Evolutionary conservation across 2,888 invertebrate species (phyloP).

Genomic region (Drosophila kokeensis): DNA sequence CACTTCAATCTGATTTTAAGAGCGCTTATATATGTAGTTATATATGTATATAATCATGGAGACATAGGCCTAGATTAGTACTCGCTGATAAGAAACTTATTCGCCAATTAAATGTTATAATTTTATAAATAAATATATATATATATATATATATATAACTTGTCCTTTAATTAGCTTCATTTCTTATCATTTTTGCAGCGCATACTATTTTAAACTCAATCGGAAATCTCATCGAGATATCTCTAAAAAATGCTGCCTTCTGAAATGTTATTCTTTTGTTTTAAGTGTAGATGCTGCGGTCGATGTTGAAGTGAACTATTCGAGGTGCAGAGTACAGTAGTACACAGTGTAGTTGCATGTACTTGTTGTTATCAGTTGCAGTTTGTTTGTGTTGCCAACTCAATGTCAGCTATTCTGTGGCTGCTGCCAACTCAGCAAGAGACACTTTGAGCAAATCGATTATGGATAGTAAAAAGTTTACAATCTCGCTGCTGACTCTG

Average conservation of each 20-base stretch:
- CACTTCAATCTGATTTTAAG: neutral
- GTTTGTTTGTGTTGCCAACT: constrained; percentile 43
- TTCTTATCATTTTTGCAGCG: neutral
- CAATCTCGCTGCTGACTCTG: neutral
- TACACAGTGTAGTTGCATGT: constrained; percentile 28
- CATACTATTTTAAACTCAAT: neutral
- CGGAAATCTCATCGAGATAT: neutral
- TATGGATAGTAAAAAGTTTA: constrained; percentile 19
- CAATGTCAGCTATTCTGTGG: constrained; percentile 41
- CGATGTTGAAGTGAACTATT: constrained; percentile 2
- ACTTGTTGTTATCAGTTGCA: constrained; percentile 41
- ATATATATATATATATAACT: too few relatives aligned
- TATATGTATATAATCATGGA: neutral
- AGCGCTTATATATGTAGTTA: too few relatives aligned
- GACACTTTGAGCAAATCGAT: constrained; percentile 25
- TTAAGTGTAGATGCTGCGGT: neutral
- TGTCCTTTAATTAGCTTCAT: neutral
- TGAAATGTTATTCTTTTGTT: neutral
- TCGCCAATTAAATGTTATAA: neutral
- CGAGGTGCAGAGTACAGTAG: neutral
- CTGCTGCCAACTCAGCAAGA: constrained; percentile 29
- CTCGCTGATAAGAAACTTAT: neutral
- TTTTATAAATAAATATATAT: neutral
- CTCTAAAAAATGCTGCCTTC: neutral
- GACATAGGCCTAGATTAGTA: neutral